A percentile compares a stretch with the other conserved stretches of the same genome.
Evolutionary conservation across 2,797 vertebrate genomes (phyloP).

Genomic region (Nyctibius grandis): DNA sequence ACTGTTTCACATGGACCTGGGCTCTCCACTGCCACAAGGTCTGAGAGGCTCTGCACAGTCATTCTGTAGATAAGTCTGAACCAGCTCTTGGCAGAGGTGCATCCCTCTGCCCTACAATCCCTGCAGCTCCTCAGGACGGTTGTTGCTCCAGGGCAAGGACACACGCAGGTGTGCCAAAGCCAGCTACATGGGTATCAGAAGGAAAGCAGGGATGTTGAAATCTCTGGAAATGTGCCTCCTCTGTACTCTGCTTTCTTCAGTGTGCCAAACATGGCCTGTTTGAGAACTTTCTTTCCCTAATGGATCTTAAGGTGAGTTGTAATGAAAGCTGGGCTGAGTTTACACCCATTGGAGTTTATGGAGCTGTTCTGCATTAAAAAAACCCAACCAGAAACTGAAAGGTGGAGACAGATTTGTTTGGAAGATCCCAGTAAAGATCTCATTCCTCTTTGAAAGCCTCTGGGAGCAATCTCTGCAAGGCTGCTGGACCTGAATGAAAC

Average conservation of each 20-base stretch:
- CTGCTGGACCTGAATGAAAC: neutral
- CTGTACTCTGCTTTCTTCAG: neutral
- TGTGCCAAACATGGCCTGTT: neutral
- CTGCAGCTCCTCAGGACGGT: neutral
- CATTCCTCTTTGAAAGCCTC: neutral
- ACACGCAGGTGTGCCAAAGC: neutral
- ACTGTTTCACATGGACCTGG: neutral
- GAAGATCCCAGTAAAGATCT: neutral
- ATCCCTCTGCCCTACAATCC: too few species aligned
- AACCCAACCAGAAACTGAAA: neutral
- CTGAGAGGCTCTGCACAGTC: neutral
- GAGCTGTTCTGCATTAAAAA: neutral
- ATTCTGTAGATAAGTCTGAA: conserved; percentile 13
- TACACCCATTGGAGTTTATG: neutral
- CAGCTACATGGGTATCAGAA: neutral
- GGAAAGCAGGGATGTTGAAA: neutral
- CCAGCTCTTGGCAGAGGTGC: neutral
- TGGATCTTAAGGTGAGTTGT: neutral
- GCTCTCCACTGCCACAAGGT: neutral
- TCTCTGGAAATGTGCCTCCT: neutral
- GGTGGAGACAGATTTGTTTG: neutral
- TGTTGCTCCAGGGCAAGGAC: conserved; percentile 22
- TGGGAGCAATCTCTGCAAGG: neutral
- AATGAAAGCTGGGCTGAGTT: neutral
- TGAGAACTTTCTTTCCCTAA: neutral